These are phyloP conservation scores for Dryocosmus kuriphilus DNA, from an alignment of 2,888 invertebrate genomes.

Conservation along the genomic window DNA sequence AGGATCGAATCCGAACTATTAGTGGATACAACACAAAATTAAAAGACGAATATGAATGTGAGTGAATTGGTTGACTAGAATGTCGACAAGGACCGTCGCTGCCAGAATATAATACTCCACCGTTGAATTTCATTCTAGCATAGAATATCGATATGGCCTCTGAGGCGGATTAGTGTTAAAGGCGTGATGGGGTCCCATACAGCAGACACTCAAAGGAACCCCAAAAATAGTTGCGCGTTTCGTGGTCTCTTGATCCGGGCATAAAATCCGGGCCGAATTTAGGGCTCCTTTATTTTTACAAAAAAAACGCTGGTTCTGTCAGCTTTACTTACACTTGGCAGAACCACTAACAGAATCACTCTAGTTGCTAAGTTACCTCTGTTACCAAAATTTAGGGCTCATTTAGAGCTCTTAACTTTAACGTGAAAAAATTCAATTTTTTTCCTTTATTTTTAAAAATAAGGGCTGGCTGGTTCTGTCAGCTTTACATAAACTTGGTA, in stretches of 20 bases:
- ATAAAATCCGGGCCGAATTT: too few species aligned
- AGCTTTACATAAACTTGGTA: too few species aligned
- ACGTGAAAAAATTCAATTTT: too few species aligned
- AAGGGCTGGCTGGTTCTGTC: too few species aligned
- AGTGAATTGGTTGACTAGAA: conserved; percentile 47
- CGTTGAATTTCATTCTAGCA: conserved; percentile 14
- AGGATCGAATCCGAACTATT: not conserved
- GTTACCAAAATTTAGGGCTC: too few species aligned
- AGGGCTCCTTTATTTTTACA: too few species aligned
- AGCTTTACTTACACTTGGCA: too few species aligned
- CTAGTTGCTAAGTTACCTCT: too few species aligned
- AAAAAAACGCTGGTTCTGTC: too few species aligned
- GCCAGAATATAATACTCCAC: conserved; percentile 24
- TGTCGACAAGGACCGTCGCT: conserved; percentile 50
- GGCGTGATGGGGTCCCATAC: conserved; percentile 64
- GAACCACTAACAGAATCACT: too few species aligned
- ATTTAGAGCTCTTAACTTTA: too few species aligned
- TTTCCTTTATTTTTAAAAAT: too few species aligned
- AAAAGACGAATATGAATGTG: not conserved
- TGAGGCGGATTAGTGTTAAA: conserved; percentile 51
- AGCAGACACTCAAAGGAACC: conserved; percentile 50
- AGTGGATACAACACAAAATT: not conserved
- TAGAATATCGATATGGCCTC: conserved; percentile 8
- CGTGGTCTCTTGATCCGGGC: conserved; percentile 74
- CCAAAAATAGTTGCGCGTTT: conserved; percentile 74